Evolutionary conservation across 1,140 invertebrate genomes (phyloP).

Genomic region (Trachymyrmex cornetzi): DNA sequence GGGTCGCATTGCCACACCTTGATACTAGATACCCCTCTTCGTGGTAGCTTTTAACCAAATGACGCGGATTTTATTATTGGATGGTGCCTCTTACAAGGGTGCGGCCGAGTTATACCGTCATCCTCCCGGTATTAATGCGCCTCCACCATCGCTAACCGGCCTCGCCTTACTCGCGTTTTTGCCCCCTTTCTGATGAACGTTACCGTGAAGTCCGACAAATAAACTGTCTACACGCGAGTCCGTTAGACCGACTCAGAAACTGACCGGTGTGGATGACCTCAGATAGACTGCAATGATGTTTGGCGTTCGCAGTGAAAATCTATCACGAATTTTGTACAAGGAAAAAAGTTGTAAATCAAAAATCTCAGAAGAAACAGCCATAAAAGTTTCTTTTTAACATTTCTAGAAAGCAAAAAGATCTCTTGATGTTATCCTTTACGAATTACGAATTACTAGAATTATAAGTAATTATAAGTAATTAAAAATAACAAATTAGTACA

Average conservation of each 20-base stretch:
- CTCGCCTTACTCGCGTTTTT: slow-evolving; percentile 72
- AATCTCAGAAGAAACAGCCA: not conserved
- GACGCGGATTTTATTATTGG: slow-evolving; percentile 84
- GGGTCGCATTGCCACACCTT: slow-evolving; percentile 81
- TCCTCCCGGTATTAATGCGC: slow-evolving; percentile 44
- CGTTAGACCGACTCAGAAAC: not conserved
- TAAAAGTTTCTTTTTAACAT: not conserved
- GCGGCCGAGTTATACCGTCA: slow-evolving; percentile 68
- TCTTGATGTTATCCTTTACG: not conserved
- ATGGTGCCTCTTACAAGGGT: slow-evolving; percentile 76
- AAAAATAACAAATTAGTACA: not conserved
- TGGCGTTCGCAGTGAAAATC: not conserved
- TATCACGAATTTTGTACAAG: not conserved
- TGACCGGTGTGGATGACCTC: slow-evolving; percentile 9
- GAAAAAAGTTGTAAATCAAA: not conserved
- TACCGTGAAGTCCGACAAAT: slow-evolving; percentile 46
- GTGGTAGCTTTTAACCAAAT: slow-evolving; percentile 85
- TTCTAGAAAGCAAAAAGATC: not conserved
- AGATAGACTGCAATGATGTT: not conserved
- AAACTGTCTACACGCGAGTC: slow-evolving; percentile 59
- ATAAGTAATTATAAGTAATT: not conserved
- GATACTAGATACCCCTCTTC: slow-evolving; percentile 80
- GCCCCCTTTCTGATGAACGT: slow-evolving; percentile 15
- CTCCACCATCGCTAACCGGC: slow-evolving; percentile 76
- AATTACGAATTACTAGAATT: not conserved